Evolutionary conservation across 2,888 invertebrate species (phyloP), one percentile per base, ranked within the genome.

Genomic region (Cybosia mesomella): DNA sequence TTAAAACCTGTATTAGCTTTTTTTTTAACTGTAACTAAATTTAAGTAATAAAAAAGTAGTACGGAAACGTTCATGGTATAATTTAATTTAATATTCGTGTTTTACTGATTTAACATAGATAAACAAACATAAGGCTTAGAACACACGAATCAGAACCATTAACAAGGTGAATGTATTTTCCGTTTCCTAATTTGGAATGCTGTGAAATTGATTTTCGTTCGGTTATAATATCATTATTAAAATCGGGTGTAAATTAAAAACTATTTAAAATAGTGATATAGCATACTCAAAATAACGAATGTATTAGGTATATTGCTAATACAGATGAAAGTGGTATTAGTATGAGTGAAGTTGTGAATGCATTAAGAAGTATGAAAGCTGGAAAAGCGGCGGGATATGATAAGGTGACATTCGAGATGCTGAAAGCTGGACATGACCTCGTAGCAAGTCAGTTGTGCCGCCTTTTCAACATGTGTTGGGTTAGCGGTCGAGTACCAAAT

Each of bases 181-280:
- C 92, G 78, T 86, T 89, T 91, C 91, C 92, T 87, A 80, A 68
- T 72, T 74, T 72, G 34, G 71, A 77, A 81, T 85, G 91, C 79
- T 90, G 92, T 76, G 70, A 79, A 67, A 70, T 32, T 58, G 5
- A 8, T 60, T 43, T 43, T 1, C 9, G 49, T 28, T 28, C n/a
- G 49, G 49, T n/a, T n/a, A 49, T 49, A 49, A 5, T 49, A 49
- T 18, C 18, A 9, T 49, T 9, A 34, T 49, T 5, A 43, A 18
- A 5, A 1, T 43, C 18, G 8, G 43, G 15, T 43, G 15, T 39
- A 39, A 18, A 49, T 15, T 43, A 49, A 49, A 49, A n/a, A n/a
- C 49, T 49, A 9, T n/a, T 49, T n/a, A 49, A 49, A 43, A 49
- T 28, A 28, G 8, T 1, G 9, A 2, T 7, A n/a, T 49, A 0